These are phyloP conservation scores for Porites lutea DNA, from an alignment of 64 coral and sea anemone genomes.

Conservation along the genomic window DNA sequence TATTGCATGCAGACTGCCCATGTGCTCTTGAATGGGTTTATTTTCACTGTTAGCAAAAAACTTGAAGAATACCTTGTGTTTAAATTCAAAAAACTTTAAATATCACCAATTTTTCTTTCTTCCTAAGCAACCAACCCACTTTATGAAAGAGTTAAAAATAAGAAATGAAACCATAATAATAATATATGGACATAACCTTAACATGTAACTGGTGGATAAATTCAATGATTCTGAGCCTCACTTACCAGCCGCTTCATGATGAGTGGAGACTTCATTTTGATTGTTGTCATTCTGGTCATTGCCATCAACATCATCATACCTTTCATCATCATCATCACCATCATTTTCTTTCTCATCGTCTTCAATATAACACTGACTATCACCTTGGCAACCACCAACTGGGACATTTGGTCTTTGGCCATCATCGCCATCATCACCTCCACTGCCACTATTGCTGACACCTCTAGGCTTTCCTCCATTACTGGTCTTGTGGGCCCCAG, in stretches of 20 bases:
- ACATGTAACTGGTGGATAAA: too few species aligned
- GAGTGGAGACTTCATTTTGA: neutral
- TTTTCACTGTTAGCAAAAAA: too few species aligned
- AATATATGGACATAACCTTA: too few species aligned
- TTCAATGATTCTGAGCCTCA: neutral
- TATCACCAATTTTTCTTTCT: too few species aligned
- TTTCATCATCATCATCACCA: neutral
- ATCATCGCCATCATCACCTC: slow-evolving; percentile 18
- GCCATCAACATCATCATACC: neutral
- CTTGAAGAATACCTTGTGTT: too few species aligned
- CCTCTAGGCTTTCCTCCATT: neutral
- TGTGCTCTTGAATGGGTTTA: too few species aligned
- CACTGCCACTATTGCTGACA: neutral
- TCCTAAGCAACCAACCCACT: too few species aligned
- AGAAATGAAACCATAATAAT: too few species aligned
- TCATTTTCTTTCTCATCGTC: neutral
- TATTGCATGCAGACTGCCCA: too few species aligned
- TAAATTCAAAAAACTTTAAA: too few species aligned
- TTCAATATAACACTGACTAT: neutral
- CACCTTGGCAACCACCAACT: neutral
- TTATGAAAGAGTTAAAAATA: too few species aligned
- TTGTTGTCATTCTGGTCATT: neutral
- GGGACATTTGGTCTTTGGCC: neutral
- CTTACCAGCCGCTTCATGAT: neutral
- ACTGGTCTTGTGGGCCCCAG: neutral